These are phyloP conservation scores for Rhabdomys pumilio DNA, from an alignment of 2,797 vertebrate genomes.

Conservation along the genomic window DNA sequence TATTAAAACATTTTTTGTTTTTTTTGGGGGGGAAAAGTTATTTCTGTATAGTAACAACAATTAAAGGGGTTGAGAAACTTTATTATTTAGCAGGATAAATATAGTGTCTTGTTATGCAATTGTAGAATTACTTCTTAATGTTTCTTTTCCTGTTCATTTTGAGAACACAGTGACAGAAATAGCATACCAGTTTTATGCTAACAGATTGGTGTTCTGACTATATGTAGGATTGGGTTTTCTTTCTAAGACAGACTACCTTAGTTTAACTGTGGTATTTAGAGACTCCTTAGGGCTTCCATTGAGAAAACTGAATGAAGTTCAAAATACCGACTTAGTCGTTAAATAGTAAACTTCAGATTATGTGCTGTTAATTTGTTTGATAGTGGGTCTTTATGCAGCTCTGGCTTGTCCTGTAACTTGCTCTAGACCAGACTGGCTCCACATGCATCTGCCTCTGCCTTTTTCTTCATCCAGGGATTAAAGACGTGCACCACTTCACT, in stretches of 20 bases:
- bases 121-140: background rate
- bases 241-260: conserved; percentile 39
- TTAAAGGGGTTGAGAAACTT: background rate
- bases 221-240: conserved; percentile 7
- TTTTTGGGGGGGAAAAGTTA: background rate
- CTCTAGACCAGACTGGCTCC: background rate
- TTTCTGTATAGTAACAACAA: conserved; percentile 14
- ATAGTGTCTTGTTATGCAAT: background rate
- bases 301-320: conserved; percentile 36
- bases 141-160: conserved; percentile 56
- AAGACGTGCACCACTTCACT: background rate
- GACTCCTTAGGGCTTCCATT: conserved; percentile 11
- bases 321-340: background rate
- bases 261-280: conserved; percentile 37
- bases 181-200: conserved; percentile 14
- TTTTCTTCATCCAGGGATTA: background rate
- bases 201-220: background rate
- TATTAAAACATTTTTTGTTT: conserved; percentile 47
- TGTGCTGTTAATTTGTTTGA: background rate
- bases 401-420: background rate
- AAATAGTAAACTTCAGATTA: background rate
- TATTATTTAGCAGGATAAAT: conserved; percentile 28
- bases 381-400: background rate
- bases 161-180: conserved; percentile 44
- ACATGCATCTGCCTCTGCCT: background rate